phyloP scores from a whole-genome alignment of 2,888 invertebrate genomes.

The Cybosia mesomella region DNA sequence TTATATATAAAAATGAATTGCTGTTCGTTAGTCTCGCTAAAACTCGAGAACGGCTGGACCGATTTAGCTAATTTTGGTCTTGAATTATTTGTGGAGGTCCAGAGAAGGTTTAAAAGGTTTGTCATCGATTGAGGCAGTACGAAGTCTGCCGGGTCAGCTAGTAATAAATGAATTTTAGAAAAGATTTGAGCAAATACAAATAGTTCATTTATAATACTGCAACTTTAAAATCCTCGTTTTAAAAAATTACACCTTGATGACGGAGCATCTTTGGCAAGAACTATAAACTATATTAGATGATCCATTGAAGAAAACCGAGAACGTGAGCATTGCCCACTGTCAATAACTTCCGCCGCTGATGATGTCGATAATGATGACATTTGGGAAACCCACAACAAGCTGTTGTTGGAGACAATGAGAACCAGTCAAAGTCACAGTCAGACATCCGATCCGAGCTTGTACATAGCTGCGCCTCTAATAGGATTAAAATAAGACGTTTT shows the following conservation, averaged over 20 bases:
- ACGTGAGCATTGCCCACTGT: conserved; percentile 24
- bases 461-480: conserved; percentile 38
- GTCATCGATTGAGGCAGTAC: no score
- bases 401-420: conserved; percentile 43
- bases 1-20: no score
- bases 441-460: conserved; percentile 33
- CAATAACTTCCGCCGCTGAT: conserved; percentile 33
- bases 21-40: no score
- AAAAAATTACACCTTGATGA: conserved; percentile 43
- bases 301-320: conserved; percentile 45
- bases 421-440: conserved; percentile 26
- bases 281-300: conserved; percentile 42
- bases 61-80: no score
- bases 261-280: conserved; percentile 39
- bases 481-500: conserved; percentile 43
- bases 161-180: no score
- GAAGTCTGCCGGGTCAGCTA: no score
- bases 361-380: conserved; percentile 37
- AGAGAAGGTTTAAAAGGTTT: no score
- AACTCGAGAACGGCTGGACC: no score
- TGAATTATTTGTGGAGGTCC: no score
- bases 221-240: no score
- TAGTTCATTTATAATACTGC: no score
- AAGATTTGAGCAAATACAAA: no score
- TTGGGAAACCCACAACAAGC: conserved; percentile 45